Base-by-base conservation (phyloP, 2,113 vertebrate species). In the Psilopsiagon aymara region DNA sequence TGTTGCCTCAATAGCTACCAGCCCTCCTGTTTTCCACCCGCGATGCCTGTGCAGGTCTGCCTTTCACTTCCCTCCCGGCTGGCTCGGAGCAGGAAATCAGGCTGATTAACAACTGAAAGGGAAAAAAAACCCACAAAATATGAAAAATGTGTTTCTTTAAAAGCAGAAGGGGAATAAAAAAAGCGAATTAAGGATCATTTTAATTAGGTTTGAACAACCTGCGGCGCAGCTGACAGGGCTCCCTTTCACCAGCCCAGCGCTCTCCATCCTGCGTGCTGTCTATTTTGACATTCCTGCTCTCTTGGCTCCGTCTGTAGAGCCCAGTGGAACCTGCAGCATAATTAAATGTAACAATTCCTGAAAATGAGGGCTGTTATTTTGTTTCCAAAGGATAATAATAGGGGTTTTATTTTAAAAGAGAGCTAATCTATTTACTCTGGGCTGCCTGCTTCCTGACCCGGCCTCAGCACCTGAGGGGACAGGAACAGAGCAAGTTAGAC, bases 401-500 rank as follows among this genome's bases (percentile, higher is more conserved):
- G 94, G 84, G 94, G 93, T 96, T 97, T 95, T 95, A 95, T 97
- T 96, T 96, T 96, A 0, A 91, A 96, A 95, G 94, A 93, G 94
- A 97, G 90, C 94, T 97, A 95, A 96, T 97, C 94, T 97, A 95
- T 97, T 97, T 97, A 97, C 95, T 96, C 88, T 94, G 70, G 90
- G 75, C 94, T 97, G 97, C 89, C 95, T 97, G 98, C 91, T 98
- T 97, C 97, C 97, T 97, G 97, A 97, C 97, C 97, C 82, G 92
- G 97, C 85, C 93, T 97, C 93, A 87, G 94, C 91, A 98, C 97
- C 97, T 96, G 97, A 97, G 97, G 97, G 97, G 95, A 97, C 95
- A 97, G 92, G 96, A 94, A 95, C 93, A 97, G 89, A 94, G 92
- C 0, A 19, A 93, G 97, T 91, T 85, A 84, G 92, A 79, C 83